Percentiles rank a stretch among this genome's conserved stretches.
These are phyloP conservation scores for Andrena chrysosceles DNA, from an alignment of 2,888 invertebrate genomes.

Conservation along the genomic window DNA sequence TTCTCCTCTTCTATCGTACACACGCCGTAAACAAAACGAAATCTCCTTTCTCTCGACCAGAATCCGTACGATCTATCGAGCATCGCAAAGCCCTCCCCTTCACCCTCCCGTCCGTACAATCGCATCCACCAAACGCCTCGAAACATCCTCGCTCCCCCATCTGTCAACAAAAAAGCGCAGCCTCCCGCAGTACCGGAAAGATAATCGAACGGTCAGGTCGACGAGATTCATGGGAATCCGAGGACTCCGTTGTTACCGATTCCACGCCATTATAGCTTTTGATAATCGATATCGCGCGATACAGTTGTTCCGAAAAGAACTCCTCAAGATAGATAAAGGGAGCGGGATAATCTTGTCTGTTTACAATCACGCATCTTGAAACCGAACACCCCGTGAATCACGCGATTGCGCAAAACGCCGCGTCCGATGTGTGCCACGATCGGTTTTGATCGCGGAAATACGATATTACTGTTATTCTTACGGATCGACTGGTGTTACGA, in stretches of 20 bases:
- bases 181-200: conserved; percentile 13
- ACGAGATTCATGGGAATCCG: not conserved
- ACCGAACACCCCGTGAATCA: conserved; percentile 27
- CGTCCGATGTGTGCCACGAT: not conserved
- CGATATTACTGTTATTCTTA: conserved; percentile 15
- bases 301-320: not conserved
- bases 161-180: conserved; percentile 46
- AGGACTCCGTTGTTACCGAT: not conserved
- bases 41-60: conserved; percentile 23
- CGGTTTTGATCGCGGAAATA: conserved; percentile 24
- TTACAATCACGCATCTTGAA: conserved; percentile 15
- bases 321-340: not conserved
- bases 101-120: not conserved
- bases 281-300: not conserved
- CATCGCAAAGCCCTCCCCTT: too few relatives aligned
- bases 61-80: not conserved
- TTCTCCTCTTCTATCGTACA: conserved; percentile 36
- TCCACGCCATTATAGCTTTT: not conserved
- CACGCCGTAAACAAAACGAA: conserved; percentile 70
- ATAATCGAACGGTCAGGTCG: not conserved
- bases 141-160: conserved; percentile 17
- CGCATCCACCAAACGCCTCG: not conserved
- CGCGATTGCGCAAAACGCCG: conserved; percentile 27
- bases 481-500: not conserved
- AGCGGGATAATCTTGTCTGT: conserved; percentile 22